Conservation (phyloP, 2,797 vertebrate genomes). For the Loriculus beryllinus region DNA sequence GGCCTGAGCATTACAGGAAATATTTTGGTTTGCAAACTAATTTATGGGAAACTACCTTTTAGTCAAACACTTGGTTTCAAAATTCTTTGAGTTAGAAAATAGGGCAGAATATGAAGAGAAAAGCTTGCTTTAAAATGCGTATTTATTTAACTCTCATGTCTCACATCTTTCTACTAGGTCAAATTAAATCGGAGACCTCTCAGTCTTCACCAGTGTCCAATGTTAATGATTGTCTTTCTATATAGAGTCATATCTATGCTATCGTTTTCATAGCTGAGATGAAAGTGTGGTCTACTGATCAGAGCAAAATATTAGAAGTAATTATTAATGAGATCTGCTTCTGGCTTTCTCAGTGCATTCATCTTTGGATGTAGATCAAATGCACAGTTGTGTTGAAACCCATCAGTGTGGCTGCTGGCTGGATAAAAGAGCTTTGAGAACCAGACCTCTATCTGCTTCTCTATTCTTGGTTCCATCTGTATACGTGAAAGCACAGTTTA, state of each 20-base stretch:
- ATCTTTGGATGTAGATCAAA: background rate
- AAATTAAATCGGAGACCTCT: background rate
- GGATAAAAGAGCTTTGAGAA: background rate
- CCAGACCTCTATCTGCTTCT: background rate
- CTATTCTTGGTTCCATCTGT: background rate
- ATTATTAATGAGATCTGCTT: background rate
- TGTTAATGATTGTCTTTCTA: background rate
- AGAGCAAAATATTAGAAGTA: background rate
- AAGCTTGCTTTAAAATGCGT: background rate
- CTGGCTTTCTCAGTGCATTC: background rate
- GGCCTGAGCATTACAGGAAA: background rate
- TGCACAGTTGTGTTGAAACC: background rate
- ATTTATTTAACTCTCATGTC: background rate
- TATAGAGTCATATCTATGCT: background rate
- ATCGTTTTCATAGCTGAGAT: background rate
- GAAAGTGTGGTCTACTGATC: background rate
- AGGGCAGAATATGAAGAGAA: background rate
- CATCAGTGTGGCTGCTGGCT: background rate
- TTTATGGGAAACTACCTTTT: background rate
- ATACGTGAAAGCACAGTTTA: background rate
- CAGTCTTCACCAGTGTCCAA: background rate
- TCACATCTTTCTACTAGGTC: background rate
- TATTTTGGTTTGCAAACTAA: background rate
- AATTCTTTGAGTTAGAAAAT: background rate
- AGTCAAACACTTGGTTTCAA: background rate